Percentiles rank a stretch among this genome's conserved stretches.
Conservation (phyloP, 2,888 invertebrate genomes). For the Aphidius colemani region DNA sequence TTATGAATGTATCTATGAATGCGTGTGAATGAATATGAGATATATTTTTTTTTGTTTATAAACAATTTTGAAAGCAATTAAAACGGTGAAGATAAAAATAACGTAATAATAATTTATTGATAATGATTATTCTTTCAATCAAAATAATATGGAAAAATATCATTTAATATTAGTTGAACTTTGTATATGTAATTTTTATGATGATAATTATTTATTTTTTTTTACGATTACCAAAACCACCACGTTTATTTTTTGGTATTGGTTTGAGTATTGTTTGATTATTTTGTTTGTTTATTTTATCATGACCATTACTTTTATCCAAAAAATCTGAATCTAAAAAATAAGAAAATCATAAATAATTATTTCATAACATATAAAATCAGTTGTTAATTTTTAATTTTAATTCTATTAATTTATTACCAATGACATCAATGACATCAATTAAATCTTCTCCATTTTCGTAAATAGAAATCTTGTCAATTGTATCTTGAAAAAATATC, state of each 20-base stretch:
- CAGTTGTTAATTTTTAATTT: too few relatives aligned
- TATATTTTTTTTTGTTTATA: too few relatives aligned
- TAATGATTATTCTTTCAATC: too few relatives aligned
- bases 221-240: slow-evolving; percentile 19
- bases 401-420: not conserved
- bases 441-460: not conserved
- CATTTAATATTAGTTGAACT: too few relatives aligned
- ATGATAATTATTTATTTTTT: slow-evolving; percentile 14
- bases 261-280: not conserved
- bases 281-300: not conserved
- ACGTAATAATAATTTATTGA: too few relatives aligned
- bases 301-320: slow-evolving; percentile 10
- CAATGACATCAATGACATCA: not conserved
- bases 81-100: not conserved
- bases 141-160: too few relatives aligned
- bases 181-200: not conserved
- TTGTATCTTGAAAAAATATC: not conserved
- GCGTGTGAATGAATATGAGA: too few relatives aligned
- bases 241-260: slow-evolving; percentile 15
- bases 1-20: too few relatives aligned
- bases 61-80: not conserved
- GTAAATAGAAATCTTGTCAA: not conserved
- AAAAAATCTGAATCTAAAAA: slow-evolving; percentile 4
- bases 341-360: not conserved
- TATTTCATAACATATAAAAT: too few relatives aligned